Evolutionary conservation across 2,113 vertebrate species (phyloP), one percentile per base, ranked within the genome.

Genomic region (Haliaeetus leucogaster): DNA sequence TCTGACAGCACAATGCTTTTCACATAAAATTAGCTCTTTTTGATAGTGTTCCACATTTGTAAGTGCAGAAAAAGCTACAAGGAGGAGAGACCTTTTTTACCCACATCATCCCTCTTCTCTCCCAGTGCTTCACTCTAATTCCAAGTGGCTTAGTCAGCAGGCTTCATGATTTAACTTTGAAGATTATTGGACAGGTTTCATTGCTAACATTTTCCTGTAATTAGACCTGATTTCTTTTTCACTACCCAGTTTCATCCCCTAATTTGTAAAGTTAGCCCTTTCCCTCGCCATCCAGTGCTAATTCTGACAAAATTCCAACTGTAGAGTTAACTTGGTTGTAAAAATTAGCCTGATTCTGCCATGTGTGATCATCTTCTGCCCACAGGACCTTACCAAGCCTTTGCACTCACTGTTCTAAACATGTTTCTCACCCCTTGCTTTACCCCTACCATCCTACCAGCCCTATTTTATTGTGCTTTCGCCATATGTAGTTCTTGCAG

Each of bases 231-330:
- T 80, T 89, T 82, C 15, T 66, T 83, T 92, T 77, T 68, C 65
- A 67, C 26, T 61, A 34, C 30, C 32, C 13, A 53, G 23, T 87
- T 89, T 84, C n/a, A 77, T 34, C 12, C 7, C 7, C 13, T 78
- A 9, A 38, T 81, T 34, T 73, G 40, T 77, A 20, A 63, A 87
- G 23, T 45, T 38, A 70, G 16, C 12, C 18, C 10, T 67, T 92
- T 84, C 73, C 29, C 32, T 79, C 0, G 0, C 50, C 1, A 1
- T 20, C 6, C 15, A 56, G 8, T 72, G 36, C 30, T 67, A 70
- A 89, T 63, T 73, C 47, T 67, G 50, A 59, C 21, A 61, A 48
- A 93, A 80, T 83, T 81, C 45, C n/a, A 62, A 13, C 26, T 21
- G 27, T 6, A 32, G 52, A 42, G n/a, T 89, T 86, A 70, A 79